Evolutionary conservation across 2,113 vertebrate genomes (phyloP), one percentile per base, ranked within the genome.

Genomic region (Strigops habroptila): DNA sequence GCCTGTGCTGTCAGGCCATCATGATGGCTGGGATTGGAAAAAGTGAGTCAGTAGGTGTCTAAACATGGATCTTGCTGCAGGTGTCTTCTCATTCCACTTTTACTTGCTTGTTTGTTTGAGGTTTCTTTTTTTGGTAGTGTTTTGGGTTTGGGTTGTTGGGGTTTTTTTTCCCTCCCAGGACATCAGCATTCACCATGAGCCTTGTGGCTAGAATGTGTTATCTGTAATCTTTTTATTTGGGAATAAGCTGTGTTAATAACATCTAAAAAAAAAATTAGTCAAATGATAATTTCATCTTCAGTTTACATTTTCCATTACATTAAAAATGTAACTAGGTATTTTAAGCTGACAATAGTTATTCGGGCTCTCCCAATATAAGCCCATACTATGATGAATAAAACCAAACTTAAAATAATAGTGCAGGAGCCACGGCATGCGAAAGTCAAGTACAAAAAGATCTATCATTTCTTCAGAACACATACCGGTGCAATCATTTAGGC

Each of bases 201-300:
- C 23, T 35, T 75, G 44, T 10, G 22, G 23, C 8, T n/a, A 44
- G 31, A 86, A 89, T 21, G 3, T 51, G 30, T 52, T 86, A 12
- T 49, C 57, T 63, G 6, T 74, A 83, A 57, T 62, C 17, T 11
- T n/a, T 85, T 92, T 82, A 53, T 65, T 91, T 79, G 31, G 86
- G 46, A 63, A 85, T 68, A 80, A 57, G 2, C 33, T 70, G 25
- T 31, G 28, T 62, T 90, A 79, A 83, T 62, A 78, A 52, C n/a
- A 70, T n/a, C 53, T 86, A 59, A 82, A 95, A 91, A 44, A 83
- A 52, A 41, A 87, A 62, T 3, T 46, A 77, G 27, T 62, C n/a
- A 77, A 70, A 64, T 78, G 8, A 19, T 69, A 86, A 94, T 96
- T 97, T 98, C 18, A 90, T 91, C 76, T 97, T 87, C 84, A 77